Evolutionary conservation across 2,113 vertebrate genomes (phyloP), one percentile per base, ranked within the genome.

Genomic region (Pterophyllum scalare): DNA sequence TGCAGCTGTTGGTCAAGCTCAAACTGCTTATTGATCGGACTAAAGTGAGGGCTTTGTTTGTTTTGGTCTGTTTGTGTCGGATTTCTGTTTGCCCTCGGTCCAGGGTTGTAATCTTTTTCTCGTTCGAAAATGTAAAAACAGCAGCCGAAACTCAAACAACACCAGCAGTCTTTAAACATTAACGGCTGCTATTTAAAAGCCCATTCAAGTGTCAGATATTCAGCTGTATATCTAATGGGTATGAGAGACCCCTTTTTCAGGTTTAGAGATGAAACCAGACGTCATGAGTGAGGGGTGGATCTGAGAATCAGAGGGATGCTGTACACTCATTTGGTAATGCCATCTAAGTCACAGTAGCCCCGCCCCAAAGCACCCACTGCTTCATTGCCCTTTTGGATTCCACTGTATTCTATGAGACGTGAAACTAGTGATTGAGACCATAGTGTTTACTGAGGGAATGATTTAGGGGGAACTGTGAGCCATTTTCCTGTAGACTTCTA

Each of bases 31-130:
- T 91, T 3, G 92, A 92, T 84, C 2, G 20, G 7, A 20, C 33
- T 58, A 2, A 62, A 87, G 58, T 9, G 3, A 49, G n/a, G 7
- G 6, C 15, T 80, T 24, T 87, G 83, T 93, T 89, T 92, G 86
- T 67, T 81, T 31, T 67, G 60, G n/a, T 62, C 61, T 92, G 93
- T 93, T 92, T 91, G 88, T 82, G 67, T 79, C 3, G 0, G 52
- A 54, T 12, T 56, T 59, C 49, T 92, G 87, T 93, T 91, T 92
- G 89, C 76, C 64, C 67, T 74, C 86, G 59, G 87, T 86, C 92
- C 92, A 90, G 78, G 90, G 85, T 76, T 85, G 74, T 15, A 49
- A 84, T 79, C 82, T 75, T 64, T 84, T 75, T 64, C 59, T 19
- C 3, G 5, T 58, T 75, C 26, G 8, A 33, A 20, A 54, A 10